Conservation (phyloP, 2,113 vertebrate species). For the Proterorhinus semilunaris region DNA sequence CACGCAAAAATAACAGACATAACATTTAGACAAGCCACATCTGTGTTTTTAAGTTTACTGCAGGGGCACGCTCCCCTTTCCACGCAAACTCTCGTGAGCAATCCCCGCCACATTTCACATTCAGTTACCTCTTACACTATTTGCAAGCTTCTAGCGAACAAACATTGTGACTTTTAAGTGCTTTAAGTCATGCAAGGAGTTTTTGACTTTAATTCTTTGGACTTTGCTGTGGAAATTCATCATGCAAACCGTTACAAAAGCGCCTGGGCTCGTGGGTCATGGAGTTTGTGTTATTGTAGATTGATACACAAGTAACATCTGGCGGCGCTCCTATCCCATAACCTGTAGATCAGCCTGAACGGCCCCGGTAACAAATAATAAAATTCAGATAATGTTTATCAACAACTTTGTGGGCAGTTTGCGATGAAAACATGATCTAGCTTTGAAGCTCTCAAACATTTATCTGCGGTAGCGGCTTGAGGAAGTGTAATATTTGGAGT, state of each 20-base stretch:
- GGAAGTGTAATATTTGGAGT: neutral
- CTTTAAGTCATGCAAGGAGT: neutral
- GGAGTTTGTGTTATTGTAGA: neutral
- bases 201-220: neutral
- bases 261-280: neutral
- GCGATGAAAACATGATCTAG: neutral
- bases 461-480: too few species aligned
- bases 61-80: neutral
- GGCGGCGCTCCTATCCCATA: neutral
- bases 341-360: neutral
- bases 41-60: neutral
- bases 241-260: neutral
- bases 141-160: neutral
- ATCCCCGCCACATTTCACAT: neutral
- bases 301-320: neutral
- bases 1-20: neutral
- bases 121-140: neutral
- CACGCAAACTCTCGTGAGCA: neutral
- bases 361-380: neutral
- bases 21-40: conserved; percentile 10
- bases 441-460: neutral
- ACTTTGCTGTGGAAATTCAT: conserved; percentile 7
- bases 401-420: neutral
- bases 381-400: neutral
- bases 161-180: neutral